These are phyloP conservation scores for Macaca mulatta DNA, from an alignment of 2,113 vertebrate genomes.

Conservation along the genomic window DNA sequence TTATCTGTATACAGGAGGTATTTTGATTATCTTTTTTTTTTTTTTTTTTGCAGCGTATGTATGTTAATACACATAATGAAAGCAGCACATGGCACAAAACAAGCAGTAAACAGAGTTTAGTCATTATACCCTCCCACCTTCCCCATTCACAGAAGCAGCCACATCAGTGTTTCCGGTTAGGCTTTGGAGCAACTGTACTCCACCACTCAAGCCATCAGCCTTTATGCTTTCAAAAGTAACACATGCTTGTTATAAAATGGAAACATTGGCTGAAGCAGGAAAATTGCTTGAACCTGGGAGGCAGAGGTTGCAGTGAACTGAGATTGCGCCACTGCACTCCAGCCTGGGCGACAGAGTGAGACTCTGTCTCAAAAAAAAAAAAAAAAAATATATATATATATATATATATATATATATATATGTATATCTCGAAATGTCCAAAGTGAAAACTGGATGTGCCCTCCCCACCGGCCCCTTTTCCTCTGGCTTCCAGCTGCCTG, in stretches of 20 bases:
- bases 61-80: background rate
- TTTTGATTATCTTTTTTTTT: background rate
- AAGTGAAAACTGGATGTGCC: background rate
- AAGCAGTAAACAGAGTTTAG: background rate
- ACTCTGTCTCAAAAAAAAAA: too few species aligned
- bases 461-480: too few species aligned
- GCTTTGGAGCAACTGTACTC: background rate
- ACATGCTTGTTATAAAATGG: background rate
- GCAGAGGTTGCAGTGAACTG: too few species aligned
- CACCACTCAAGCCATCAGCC: background rate
- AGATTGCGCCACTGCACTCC: too few species aligned
- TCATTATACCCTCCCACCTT: background rate
- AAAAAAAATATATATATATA: too few species aligned
- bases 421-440: background rate
- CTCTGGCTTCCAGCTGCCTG: background rate
- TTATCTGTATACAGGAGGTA: background rate
- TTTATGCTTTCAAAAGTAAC: background rate
- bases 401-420: too few species aligned
- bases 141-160: background rate
- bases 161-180: rapidly evolving
- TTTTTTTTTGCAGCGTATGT: background rate
- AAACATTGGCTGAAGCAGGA: background rate
- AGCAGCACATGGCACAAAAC: too few species aligned
- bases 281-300: too few species aligned
- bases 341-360: too few species aligned